Evolutionary conservation across 2,888 invertebrate genomes (phyloP).

Genomic region (Andricus curvator): DNA sequence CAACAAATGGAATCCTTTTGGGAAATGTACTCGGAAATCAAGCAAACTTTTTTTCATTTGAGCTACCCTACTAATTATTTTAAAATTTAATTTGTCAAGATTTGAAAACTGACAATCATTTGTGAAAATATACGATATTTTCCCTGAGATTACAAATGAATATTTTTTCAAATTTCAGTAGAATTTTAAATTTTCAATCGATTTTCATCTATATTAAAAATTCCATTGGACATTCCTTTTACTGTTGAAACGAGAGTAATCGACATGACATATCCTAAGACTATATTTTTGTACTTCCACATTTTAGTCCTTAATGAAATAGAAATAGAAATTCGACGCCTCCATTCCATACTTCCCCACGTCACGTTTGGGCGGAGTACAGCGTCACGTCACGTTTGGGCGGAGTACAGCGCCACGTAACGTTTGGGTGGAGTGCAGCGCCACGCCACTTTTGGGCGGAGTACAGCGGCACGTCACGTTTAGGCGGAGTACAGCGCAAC

Average conservation of each 20-base stretch:
- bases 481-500: no score
- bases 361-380: no score
- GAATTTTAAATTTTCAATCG: neutral
- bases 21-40: no score
- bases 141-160: neutral
- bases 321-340: no score
- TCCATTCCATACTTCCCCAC: no score
- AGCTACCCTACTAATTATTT: neutral
- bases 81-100: neutral
- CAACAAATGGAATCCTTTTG: no score
- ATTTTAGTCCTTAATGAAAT: slow-evolving; percentile 39
- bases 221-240: neutral
- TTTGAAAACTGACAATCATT: slow-evolving; percentile 1
- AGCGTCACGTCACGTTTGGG: no score
- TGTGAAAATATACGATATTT: neutral
- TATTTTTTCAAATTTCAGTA: neutral
- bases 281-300: slow-evolving; percentile 73
- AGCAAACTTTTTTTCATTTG: no score
- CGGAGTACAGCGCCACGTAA: no score
- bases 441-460: no score
- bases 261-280: slow-evolving; percentile 69
- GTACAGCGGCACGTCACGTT: no score
- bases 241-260: slow-evolving; percentile 28
- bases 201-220: neutral
- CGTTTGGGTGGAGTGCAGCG: no score